Percentiles rank a stretch among this genome's conserved stretches.
Evolutionary conservation across 2,113 vertebrate genomes (phyloP).

Genomic region (Pollimyrus isidori): DNA sequence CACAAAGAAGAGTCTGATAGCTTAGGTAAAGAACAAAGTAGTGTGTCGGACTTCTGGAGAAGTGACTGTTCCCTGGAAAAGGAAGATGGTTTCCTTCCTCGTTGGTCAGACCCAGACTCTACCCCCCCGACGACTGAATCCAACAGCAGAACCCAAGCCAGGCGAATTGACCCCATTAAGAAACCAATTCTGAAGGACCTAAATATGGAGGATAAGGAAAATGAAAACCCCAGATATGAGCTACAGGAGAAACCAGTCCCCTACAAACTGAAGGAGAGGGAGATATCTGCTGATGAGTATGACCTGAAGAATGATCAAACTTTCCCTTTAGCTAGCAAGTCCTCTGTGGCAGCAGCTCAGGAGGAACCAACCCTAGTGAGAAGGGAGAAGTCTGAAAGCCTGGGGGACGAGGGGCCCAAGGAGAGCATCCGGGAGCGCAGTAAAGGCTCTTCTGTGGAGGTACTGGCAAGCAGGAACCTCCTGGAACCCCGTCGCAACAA

Average conservation of each 20-base stretch:
- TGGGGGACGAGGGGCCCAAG: slow-evolving; percentile 48
- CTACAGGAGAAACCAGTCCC: slow-evolving; percentile 63
- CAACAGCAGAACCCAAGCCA: slow-evolving; percentile 60
- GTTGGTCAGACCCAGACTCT: slow-evolving; percentile 58
- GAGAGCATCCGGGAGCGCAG: slow-evolving; percentile 64
- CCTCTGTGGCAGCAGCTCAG: slow-evolving; percentile 50
- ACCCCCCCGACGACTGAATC: slow-evolving; percentile 67
- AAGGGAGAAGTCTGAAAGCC: slow-evolving; percentile 52
- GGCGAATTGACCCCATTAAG: slow-evolving; percentile 87
- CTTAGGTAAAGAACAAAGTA: slow-evolving; percentile 57
- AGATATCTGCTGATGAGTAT: slow-evolving; percentile 52
- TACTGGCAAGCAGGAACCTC: slow-evolving; percentile 46
- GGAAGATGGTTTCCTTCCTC: slow-evolving; percentile 52
- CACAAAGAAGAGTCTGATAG: slow-evolving; percentile 48
- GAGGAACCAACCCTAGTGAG: slow-evolving; percentile 50
- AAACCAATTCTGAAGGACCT: slow-evolving; percentile 95
- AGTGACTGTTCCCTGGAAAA: slow-evolving; percentile 67
- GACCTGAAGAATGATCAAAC: slow-evolving; percentile 67
- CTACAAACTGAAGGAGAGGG: slow-evolving; percentile 64
- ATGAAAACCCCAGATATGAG: slow-evolving; percentile 81
- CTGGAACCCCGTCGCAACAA: slow-evolving; percentile 78
- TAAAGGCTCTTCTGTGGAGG: slow-evolving; percentile 60
- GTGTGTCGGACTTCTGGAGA: slow-evolving; percentile 68
- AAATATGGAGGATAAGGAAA: slow-evolving; percentile 94
- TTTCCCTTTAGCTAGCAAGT: slow-evolving; percentile 45